A percentile compares a stretch with the other conserved stretches of the same genome.
Conservation (phyloP, 2,888 invertebrate species). For the Geotrupes spiniger region DNA sequence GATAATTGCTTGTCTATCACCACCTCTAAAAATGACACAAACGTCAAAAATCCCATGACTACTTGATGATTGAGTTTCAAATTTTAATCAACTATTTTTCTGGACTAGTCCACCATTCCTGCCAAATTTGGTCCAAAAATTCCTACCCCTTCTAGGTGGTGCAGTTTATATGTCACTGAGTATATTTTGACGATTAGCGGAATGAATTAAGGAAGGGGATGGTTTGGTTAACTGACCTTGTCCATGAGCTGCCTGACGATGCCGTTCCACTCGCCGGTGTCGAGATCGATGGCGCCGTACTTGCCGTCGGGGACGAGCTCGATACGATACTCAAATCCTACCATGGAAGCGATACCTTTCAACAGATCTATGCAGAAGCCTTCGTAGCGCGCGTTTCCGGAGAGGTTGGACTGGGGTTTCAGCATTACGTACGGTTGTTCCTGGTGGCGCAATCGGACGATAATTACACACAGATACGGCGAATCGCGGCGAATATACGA, state of each 20-base stretch:
- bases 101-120: too few species aligned
- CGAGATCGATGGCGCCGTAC: conserved; percentile 71
- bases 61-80: too few species aligned
- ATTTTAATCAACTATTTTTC: too few species aligned
- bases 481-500: too few species aligned
- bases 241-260: conserved; percentile 65
- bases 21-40: too few species aligned
- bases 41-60: too few species aligned
- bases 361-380: conserved; percentile 74
- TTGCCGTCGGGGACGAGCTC: conserved; percentile 64
- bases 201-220: too few species aligned
- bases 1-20: too few species aligned
- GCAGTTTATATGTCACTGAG: too few species aligned
- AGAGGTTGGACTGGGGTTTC: conserved; percentile 50
- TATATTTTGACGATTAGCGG: too few species aligned
- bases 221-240: conserved; percentile 57
- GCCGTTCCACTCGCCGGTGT: conserved; percentile 73
- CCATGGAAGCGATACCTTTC: conserved; percentile 60
- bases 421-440: conserved; percentile 50
- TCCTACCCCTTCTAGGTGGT: too few species aligned
- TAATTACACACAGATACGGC: conserved; percentile 21
- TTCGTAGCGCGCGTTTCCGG: conserved; percentile 64
- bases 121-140: too few species aligned
- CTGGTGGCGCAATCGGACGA: conserved; percentile 34
- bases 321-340: conserved; percentile 66